These are phyloP conservation scores for Cenopis cana DNA, from an alignment of 2,888 invertebrate species.

Conservation along the genomic window DNA sequence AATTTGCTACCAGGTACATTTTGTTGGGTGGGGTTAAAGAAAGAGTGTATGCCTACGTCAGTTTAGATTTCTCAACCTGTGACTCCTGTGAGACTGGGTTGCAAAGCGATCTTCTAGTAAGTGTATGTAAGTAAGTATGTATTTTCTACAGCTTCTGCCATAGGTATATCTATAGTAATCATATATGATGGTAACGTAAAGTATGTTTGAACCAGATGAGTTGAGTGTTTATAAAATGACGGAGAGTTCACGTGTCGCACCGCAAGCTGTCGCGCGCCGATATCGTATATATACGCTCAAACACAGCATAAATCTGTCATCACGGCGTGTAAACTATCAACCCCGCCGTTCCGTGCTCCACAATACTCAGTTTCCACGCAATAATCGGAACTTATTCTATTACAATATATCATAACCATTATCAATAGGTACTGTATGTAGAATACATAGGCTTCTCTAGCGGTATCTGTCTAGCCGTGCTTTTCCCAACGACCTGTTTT, in stretches of 20 bases:
- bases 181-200: too few species aligned
- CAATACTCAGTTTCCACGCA: neutral
- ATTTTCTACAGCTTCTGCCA: too few species aligned
- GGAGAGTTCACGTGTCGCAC: constrained; percentile 54
- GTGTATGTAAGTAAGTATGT: too few species aligned
- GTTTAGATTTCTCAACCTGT: too few species aligned
- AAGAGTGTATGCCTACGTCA: too few species aligned
- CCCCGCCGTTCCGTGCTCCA: constrained; percentile 10
- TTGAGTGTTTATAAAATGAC: constrained; percentile 35
- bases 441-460: too few species aligned
- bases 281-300: constrained; percentile 48
- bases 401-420: neutral
- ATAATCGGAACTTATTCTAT: neutral
- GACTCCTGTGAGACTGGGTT: too few species aligned
- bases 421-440: neutral
- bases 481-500: neutral
- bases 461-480: too few species aligned
- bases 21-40: too few species aligned
- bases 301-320: constrained; percentile 56
- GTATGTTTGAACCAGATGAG: neutral
- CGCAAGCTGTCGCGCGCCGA: constrained; percentile 58
- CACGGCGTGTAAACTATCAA: constrained; percentile 44
- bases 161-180: too few species aligned
- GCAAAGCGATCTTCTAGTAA: too few species aligned
- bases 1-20: too few species aligned